Evolutionary conservation across 2,797 vertebrate genomes (phyloP), one percentile per base, ranked within the genome.

Genomic region (Gymnothorax reevesii): DNA sequence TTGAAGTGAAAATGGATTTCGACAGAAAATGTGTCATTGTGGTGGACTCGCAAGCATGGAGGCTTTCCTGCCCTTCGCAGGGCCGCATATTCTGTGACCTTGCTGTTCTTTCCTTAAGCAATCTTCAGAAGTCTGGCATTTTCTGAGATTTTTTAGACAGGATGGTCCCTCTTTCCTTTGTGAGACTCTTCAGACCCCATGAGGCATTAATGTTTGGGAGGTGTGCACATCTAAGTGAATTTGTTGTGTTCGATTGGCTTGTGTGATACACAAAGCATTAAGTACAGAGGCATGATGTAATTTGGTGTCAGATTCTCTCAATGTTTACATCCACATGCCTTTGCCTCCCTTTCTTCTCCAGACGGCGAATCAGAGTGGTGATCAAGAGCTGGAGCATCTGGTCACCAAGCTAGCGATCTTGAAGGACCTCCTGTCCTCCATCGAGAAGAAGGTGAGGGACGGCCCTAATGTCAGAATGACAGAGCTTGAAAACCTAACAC

Each of bases 381-480:
- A 99, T 91, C 97, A 98, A 91, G 98, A 99, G 91, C 89, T 99
- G 92, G 98, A 99, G 92, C 97, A 92, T 91, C 96, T 99, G 64
- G 97, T 99, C 90, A 94, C 98, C 90, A 99, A 99, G 92, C 93
- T 99, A 57, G 97, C 98, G 0, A 96, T 99, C 90, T 95, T 99
- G 87, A 99, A 98, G 95, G 98, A 99, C 90, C 96, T 99, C 89
- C 93, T 99, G 79, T 97, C 97, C 25, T 96, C 96, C 88, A 98
- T 99, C 27, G 97, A 99, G 94, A 98, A 98, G 92, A 99, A 99
- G 97, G 98, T 98, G 92, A 84, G 91, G 4, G 6, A 12, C 0
- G 54, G 5, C 54, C 25, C 12, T 27, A 10, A 27, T 55, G 2
- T 7, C 33, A 54, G 20, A 64, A 6, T n/a, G n/a, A 64, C 5